Base-by-base conservation (phyloP, 2,113 vertebrate species). In the Psophia crepitans region DNA sequence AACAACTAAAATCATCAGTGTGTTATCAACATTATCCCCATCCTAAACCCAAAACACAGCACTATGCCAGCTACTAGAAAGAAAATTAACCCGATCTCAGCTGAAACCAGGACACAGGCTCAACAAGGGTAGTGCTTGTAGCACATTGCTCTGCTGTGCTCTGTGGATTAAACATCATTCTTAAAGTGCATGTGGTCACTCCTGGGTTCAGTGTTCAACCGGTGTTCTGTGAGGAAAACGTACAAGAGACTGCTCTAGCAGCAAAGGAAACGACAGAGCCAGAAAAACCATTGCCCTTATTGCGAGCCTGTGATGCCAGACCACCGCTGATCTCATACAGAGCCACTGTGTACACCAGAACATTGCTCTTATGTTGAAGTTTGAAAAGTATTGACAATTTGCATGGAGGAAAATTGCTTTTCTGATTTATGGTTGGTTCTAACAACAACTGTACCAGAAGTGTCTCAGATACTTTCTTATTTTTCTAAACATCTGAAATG, bases 111-210 rank as follows among this genome's bases (percentile, higher is more conserved):
- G 43, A 43, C 43, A 43, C 43, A 43, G 14, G 5, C 8, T 75
- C 26, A 81, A 35, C 1, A 1, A 69, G 21, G 8, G 24, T 54
- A 49, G n/a, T 2, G 0, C 18, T 49, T 68, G 18, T 11, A 11
- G 6, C 33, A 54, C 35, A 16, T 23, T 35, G 23, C 7, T 69
- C 20, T 64, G 35, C 39, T 17, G 28, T 2, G 16, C 2, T 33
- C 33, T 54, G 39, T 13, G 13, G 28, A 41, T 60, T 41, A 70
- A 61, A 48, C 5, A 39, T 14, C 3, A 39, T 54, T 23, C 28
- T 74, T 46, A 9, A 70, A 75, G 21, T 6, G 18, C 30, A 39
- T 0, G 0, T 44, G 32, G 35, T 46, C 43, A 80, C 6, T 8
- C 8, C 39, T 0, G 1, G 8, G 22, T 56, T 24, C 46, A 68